Percentiles rank a stretch among this genome's conserved stretches.
phyloP scores from a whole-genome alignment of 1,140 invertebrate genomes.

The Zelostemma sp. region DNA sequence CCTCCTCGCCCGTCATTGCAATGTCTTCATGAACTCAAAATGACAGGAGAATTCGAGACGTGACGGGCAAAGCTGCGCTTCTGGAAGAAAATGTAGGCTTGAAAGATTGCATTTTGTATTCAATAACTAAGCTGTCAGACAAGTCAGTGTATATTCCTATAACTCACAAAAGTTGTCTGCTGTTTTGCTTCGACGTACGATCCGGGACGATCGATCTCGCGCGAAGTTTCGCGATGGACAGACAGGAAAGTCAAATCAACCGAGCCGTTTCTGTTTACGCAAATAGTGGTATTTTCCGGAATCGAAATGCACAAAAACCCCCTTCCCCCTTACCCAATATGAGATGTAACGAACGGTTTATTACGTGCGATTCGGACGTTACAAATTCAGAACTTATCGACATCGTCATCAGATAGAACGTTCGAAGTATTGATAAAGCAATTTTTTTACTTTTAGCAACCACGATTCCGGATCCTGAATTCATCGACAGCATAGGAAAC shows the following conservation, averaged over 20 bases:
- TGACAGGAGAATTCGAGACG: constrained; percentile 12
- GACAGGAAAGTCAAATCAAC: constrained; percentile 20
- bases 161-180: constrained; percentile 54
- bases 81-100: constrained; percentile 35
- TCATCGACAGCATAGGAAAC: constrained; percentile 75
- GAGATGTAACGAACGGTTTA: too few relatives aligned
- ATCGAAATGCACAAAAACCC: background rate
- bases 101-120: constrained; percentile 65
- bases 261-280: background rate
- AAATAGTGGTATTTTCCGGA: background rate
- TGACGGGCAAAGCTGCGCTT: constrained; percentile 13
- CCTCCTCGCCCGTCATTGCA: background rate
- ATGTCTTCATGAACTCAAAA: background rate
- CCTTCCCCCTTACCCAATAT: too few relatives aligned
- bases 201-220: constrained; percentile 49
- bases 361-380: too few relatives aligned
- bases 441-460: constrained; percentile 63
- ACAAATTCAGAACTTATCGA: too few relatives aligned
- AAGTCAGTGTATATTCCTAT: constrained; percentile 45
- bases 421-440: background rate
- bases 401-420: too few relatives aligned
- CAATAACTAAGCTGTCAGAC: constrained; percentile 62
- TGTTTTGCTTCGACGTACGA: constrained; percentile 25
- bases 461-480: constrained; percentile 73
- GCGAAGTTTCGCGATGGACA: constrained; percentile 27